A percentile compares a stretch with the other conserved stretches of the same genome.
Conservation (phyloP, 2,113 vertebrate species). For the Osmerus mordax region DNA sequence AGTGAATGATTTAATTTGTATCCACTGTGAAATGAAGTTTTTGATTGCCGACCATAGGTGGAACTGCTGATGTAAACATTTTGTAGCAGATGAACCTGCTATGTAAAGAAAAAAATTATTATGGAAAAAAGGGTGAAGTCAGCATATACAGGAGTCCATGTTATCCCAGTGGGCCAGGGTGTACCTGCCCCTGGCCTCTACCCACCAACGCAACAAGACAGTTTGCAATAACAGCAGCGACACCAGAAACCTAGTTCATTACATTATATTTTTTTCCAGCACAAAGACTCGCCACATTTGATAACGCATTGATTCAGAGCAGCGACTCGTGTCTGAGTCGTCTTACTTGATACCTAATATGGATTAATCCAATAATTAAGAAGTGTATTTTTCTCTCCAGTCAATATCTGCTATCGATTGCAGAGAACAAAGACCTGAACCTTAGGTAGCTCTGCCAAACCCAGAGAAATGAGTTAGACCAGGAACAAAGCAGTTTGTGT, state of each 20-base stretch:
- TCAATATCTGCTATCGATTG: constrained; percentile 24
- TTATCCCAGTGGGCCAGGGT: constrained; percentile 16
- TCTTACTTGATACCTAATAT: constrained; percentile 19
- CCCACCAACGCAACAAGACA: constrained; percentile 17
- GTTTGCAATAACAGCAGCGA: constrained; percentile 23
- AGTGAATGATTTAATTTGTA: background rate
- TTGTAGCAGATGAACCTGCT: background rate
- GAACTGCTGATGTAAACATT: background rate
- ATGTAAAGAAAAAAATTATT: background rate
- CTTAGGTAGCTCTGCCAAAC: constrained; percentile 27
- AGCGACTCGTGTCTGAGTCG: background rate
- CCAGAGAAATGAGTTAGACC: constrained; percentile 5
- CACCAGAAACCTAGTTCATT: no score
- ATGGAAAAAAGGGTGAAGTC: background rate
- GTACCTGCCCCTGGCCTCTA: constrained; percentile 8
- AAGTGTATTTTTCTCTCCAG: constrained; percentile 12
- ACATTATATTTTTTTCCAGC: background rate
- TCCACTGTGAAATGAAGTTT: background rate
- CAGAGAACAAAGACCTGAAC: constrained; percentile 13
- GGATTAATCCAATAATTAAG: constrained; percentile 30
- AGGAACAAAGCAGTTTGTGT: constrained; percentile 2
- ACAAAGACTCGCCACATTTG: background rate
- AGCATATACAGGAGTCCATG: background rate
- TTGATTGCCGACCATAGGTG: no score
- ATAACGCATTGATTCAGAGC: constrained; percentile 40